Base-by-base conservation (phyloP, 2,113 vertebrate genomes). In the Pampusana beccarii region DNA sequence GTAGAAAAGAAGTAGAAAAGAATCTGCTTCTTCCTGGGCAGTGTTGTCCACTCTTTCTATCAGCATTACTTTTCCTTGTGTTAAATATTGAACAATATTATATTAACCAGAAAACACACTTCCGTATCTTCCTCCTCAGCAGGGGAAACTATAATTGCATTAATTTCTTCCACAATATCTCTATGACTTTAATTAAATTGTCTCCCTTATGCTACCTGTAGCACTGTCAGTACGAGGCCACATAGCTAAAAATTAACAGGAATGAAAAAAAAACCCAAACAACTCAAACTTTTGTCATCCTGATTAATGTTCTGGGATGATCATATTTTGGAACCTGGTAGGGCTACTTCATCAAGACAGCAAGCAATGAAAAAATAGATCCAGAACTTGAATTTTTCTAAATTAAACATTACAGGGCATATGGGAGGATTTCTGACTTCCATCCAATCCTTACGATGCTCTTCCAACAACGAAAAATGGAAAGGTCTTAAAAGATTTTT, bases 401-500 rank as follows among this genome's bases (percentile, higher is more conserved):
- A 80, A 70, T 75, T 72, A 69, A 85, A 79, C 26, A 40, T 25
- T 58, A n/a, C 0, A 1, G 58, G n/a, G 11, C 56, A 66, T 92
- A 77, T 66, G n/a, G 54, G 46, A 91, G 36, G 11, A 42, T 72
- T 91, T 61, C 16, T 53, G 48, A 79, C 58, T 81, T 65, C 73
- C 34, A 28, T 67, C 19, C 66, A 95, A 54, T 8, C 20, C 17
- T 91, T 82, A 46, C 0, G 5, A 88, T 17, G 21, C 29, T 88
- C 34, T 90, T 95, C 60, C 46, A 94, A 80, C 48, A 90, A 88
- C 33, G 21, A 19, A 67, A 92, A 80, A 60, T 60, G 38, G 42
- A 93, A 83, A 86, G 69, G 64, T 67, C 72, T 83, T 72, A 73
- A 71, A 91, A 72, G 44, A 81, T 33, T 91, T 86, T 94, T 90